Base-by-base conservation (phyloP, 2,888 invertebrate genomes). In the Napeogenes sylphis region DNA sequence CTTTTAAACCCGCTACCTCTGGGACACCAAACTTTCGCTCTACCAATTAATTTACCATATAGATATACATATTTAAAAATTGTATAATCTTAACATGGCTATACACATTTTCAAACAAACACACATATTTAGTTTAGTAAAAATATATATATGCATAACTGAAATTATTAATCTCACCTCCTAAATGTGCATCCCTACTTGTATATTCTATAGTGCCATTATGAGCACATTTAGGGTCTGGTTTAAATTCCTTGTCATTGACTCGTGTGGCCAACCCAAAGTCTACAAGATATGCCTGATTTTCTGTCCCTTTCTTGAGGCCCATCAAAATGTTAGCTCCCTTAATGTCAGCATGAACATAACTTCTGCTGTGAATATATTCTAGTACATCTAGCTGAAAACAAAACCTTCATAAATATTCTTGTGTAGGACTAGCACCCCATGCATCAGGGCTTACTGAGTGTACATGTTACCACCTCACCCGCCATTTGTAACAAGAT, bases 141-240 rank as follows among this genome's bases (percentile, higher is more conserved):
- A 14, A 57, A 3, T 42, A 13, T 47, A n/a, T 46, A 47, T 6
- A n/a, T 59, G 14, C 30, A 2, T 12, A 54, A 4, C 1, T 10
- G n/a, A 32, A 10, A 14, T 42, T 4, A 35, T 53, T 32, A 56
- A n/a, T 42, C 70, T 77, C 83, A 92, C 95, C 94, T 87, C 99
- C 99, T 71, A 94, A 92, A 87, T 99, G 99, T 4, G 98, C 98
- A 91, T 99, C 99, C 65, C 97, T 91, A 71, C 98, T 98, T 0
- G 98, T 97, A 80, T 98, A 99, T 78, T 99, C 98, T 66, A 98
- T 95, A 0, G 99, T 99, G 0, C 99, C 99, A 83, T 99, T 96
- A 80, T 99, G 99, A 67, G 97, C 98, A 80, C 94, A 95, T 73
- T 96, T 96, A 0, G 96, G 96, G 85, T 99, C 97, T 0, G 95